Evolutionary conservation across 2,888 invertebrate species (phyloP).

Genomic region (Oasisia sp.): DNA sequence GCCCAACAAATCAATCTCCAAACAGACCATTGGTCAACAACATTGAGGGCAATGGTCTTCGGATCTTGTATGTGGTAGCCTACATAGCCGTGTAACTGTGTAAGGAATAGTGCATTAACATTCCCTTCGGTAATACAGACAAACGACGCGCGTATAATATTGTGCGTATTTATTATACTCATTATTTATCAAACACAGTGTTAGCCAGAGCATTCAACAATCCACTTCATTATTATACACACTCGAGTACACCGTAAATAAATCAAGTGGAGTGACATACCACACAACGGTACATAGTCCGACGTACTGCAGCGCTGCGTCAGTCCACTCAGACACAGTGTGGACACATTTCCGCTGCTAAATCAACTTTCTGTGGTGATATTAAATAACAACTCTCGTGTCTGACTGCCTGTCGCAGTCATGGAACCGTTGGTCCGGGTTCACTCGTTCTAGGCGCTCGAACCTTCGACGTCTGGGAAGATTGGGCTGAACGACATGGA

Average conservation of each 20-base stretch:
- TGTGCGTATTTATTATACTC: no score
- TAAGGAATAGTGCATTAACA: no score
- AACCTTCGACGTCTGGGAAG: background rate
- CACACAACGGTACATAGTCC: background rate
- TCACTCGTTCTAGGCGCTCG: background rate
- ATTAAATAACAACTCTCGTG: background rate
- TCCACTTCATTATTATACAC: background rate
- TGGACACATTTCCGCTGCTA: background rate
- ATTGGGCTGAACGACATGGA: background rate
- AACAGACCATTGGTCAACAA: no score
- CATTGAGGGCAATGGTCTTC: no score
- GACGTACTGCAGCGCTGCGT: background rate
- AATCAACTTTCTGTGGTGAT: background rate
- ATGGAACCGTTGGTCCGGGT: background rate
- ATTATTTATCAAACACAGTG: background rate
- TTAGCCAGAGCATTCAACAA: background rate
- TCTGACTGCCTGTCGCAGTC: background rate
- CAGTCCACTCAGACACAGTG: background rate
- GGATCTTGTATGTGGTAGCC: no score
- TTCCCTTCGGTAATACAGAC: no score
- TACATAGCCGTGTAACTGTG: no score
- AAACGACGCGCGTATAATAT: no score
- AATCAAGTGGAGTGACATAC: background rate
- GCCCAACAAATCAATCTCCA: background rate
- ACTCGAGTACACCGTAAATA: background rate